Evolutionary conservation across 1,140 invertebrate genomes (phyloP).

Genomic region (Battus philenor): DNA sequence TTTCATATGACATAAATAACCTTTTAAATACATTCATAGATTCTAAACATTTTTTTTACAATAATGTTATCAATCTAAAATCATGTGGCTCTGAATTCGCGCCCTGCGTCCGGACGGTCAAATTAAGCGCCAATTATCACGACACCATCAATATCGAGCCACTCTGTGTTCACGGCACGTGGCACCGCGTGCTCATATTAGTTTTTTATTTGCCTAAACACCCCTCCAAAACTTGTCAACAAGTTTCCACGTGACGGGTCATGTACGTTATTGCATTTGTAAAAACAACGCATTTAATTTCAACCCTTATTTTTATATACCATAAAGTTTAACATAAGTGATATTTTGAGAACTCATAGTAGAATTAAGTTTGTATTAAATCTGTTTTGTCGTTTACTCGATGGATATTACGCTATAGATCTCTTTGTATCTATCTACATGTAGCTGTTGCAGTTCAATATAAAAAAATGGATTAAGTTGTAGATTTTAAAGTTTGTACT

Average conservation of each 20-base stretch:
- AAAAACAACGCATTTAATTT: no score
- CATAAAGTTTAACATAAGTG: slow-evolving; percentile 6
- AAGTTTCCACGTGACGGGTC: slow-evolving; percentile 53
- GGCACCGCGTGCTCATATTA: slow-evolving; percentile 49
- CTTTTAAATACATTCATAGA: no score
- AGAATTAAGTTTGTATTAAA: slow-evolving; percentile 28
- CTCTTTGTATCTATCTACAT: no score
- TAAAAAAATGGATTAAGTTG: slow-evolving; percentile 50
- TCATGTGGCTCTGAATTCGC: slow-evolving; percentile 5
- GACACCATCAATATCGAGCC: slow-evolving; percentile 53
- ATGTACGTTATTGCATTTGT: no score
- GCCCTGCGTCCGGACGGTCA: slow-evolving; percentile 26
- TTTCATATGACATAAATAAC: no score
- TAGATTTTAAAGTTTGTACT: slow-evolving; percentile 14
- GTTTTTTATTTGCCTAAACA: slow-evolving; percentile 68
- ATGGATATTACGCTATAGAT: slow-evolving; percentile 57
- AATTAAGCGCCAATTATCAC: slow-evolving; percentile 62
- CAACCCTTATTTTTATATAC: slow-evolving; percentile 16
- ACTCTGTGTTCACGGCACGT: slow-evolving; percentile 43
- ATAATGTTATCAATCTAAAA: no score
- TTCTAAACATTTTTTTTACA: no score
- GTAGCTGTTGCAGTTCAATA: no score
- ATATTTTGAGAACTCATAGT: slow-evolving; percentile 1
- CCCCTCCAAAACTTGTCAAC: slow-evolving; percentile 64
- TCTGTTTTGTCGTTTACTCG: slow-evolving; percentile 54